Evolutionary conservation across 2,797 vertebrate species (phyloP).

Genomic region (Lagorchestes hirsutus): DNA sequence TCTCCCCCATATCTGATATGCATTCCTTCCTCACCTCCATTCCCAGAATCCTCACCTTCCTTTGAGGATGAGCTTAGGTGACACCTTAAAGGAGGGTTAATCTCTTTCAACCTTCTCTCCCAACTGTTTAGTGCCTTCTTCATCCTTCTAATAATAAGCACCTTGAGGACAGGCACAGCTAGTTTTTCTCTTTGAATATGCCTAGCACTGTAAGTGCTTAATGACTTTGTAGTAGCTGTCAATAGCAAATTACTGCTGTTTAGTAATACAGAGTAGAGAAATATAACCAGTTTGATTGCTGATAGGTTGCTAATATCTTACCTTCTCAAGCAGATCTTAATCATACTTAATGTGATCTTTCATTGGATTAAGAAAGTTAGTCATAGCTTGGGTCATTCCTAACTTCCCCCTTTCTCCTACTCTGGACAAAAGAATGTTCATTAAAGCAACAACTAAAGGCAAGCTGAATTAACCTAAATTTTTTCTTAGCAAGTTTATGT

Average conservation of each 20-base stretch:
- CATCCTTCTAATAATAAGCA: background rate
- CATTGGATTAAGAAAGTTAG: background rate
- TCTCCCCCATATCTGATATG: background rate
- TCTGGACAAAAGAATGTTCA: no score
- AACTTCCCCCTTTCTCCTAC: no score
- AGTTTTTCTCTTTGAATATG: background rate
- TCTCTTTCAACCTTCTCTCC: background rate
- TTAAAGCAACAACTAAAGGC: no score
- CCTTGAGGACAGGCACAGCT: background rate
- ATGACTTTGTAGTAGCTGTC: background rate
- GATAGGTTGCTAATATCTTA: background rate
- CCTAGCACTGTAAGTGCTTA: no score
- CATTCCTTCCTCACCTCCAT: background rate
- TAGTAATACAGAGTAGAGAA: background rate
- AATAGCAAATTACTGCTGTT: background rate
- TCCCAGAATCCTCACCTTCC: background rate
- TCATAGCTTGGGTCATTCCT: no score
- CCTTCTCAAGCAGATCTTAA: background rate
- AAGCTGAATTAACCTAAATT: no score
- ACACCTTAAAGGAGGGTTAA: background rate
- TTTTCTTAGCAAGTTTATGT: no score
- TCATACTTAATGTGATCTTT: background rate
- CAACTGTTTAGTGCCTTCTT: background rate
- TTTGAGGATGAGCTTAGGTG: background rate
- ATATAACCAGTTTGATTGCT: background rate